Percentiles rank a stretch among this genome's conserved stretches.
Conservation (phyloP, 1,140 invertebrate species). For the Megalopta genalis region DNA sequence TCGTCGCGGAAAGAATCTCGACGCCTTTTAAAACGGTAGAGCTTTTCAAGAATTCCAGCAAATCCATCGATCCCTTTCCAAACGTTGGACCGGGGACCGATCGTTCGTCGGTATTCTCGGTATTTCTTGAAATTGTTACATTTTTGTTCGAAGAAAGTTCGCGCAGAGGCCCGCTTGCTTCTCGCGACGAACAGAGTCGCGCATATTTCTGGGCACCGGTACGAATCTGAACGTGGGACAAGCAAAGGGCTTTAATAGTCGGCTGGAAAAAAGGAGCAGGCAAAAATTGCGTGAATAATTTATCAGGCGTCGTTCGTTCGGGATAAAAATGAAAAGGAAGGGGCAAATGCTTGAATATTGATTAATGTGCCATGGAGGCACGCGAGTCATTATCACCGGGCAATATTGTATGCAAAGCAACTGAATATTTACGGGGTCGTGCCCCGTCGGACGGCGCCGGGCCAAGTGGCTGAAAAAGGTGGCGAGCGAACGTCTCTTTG, state of each 20-base stretch:
- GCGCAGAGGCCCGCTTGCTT: too few species aligned
- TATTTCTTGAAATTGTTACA: too few species aligned
- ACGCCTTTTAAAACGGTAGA: too few species aligned
- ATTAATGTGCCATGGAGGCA: neutral
- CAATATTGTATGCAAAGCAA: conserved; percentile 6
- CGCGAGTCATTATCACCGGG: neutral
- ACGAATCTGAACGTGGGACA: too few species aligned
- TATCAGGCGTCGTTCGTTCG: neutral
- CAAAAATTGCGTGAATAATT: neutral
- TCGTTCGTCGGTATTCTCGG: too few species aligned
- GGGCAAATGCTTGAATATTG: neutral
- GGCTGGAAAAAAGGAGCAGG: neutral
- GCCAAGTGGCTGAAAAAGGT: neutral
- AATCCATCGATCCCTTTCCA: too few species aligned
- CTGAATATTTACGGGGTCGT: neutral
- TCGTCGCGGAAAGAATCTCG: too few species aligned
- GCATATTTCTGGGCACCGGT: too few species aligned
- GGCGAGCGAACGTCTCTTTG: neutral
- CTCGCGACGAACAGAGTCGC: too few species aligned
- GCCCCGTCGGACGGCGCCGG: neutral
- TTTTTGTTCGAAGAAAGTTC: too few species aligned
- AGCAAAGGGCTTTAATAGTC: neutral
- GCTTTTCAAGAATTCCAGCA: too few species aligned
- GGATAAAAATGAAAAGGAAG: neutral
- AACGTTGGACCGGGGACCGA: too few species aligned